These are phyloP conservation scores for Stramonita haemastoma DNA, from an alignment of 2,888 invertebrate species.

Conservation along the genomic window DNA sequence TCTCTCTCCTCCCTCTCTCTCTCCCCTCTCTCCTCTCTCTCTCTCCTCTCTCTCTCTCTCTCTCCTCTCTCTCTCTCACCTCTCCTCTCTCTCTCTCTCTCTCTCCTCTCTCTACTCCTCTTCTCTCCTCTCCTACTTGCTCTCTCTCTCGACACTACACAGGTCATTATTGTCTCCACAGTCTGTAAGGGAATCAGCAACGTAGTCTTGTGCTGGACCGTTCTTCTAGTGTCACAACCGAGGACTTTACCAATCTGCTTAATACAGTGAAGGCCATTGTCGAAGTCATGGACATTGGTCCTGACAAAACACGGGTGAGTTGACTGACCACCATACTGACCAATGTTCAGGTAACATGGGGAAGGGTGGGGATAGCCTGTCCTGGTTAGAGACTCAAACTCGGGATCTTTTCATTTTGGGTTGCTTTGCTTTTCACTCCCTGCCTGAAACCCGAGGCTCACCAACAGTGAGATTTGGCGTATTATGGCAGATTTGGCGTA, in stretches of 20 bases:
- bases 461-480: no score
- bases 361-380: no score
- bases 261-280: neutral
- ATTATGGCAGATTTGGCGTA: no score
- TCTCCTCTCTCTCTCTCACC: neutral
- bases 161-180: neutral
- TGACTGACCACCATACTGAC: neutral
- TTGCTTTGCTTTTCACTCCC: no score
- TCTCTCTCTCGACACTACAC: no score
- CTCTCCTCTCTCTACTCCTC: neutral
- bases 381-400: no score
- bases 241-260: slow-evolving; percentile 33
- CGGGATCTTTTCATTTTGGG: no score
- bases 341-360: no score
- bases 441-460: no score
- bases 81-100: neutral
- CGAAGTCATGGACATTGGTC: slow-evolving; percentile 34
- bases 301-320: slow-evolving; percentile 4
- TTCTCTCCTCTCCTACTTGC: no score
- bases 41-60: no score
- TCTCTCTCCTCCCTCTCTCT: neutral
- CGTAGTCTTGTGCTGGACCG: slow-evolving; percentile 32
- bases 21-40: neutral
- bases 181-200: slow-evolving; percentile 1
- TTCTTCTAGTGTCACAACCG: slow-evolving; percentile 27